Percentiles rank a stretch among this genome's conserved stretches.
Evolutionary conservation across 2,797 vertebrate genomes (phyloP).

Genomic region (Tamandua tetradactyla): DNA sequence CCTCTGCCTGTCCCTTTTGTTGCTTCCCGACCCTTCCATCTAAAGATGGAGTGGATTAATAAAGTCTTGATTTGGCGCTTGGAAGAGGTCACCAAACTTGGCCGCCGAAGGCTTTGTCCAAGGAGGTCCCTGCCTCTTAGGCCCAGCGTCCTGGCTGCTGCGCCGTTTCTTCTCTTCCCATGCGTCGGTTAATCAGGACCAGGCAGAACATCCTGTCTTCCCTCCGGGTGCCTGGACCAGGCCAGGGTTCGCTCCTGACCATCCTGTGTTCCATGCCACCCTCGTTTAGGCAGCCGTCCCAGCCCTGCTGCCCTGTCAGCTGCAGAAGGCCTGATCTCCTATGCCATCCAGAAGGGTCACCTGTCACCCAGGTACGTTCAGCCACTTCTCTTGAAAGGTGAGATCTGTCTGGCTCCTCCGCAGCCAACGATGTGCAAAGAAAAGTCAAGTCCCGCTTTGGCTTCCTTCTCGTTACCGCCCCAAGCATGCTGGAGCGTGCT

Average conservation of each 20-base stretch:
- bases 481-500: not conserved
- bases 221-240: not conserved
- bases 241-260: not conserved
- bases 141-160: not conserved
- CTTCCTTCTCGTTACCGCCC: not conserved
- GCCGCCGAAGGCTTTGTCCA: not conserved
- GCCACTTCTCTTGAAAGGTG: conserved; percentile 70
- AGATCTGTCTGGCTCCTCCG: conserved; percentile 51
- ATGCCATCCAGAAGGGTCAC: conserved; percentile 79
- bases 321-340: conserved; percentile 80
- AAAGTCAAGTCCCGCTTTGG: conserved; percentile 29
- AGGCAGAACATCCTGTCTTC: not conserved
- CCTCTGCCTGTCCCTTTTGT: not conserved
- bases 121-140: not conserved
- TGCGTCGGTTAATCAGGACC: not conserved
- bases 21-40: not conserved
- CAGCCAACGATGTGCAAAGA: not conserved
- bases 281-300: conserved; percentile 83
- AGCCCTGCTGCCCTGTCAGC: conserved; percentile 81
- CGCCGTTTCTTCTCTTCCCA: not conserved
- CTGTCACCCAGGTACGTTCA: conserved; percentile 76
- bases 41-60: not conserved
- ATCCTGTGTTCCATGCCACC: not conserved
- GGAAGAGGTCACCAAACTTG: not conserved
- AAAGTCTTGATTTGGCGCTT: not conserved